phyloP scores from a whole-genome alignment of 2,888 invertebrate species.

The Xestobium rufovillosum region DNA sequence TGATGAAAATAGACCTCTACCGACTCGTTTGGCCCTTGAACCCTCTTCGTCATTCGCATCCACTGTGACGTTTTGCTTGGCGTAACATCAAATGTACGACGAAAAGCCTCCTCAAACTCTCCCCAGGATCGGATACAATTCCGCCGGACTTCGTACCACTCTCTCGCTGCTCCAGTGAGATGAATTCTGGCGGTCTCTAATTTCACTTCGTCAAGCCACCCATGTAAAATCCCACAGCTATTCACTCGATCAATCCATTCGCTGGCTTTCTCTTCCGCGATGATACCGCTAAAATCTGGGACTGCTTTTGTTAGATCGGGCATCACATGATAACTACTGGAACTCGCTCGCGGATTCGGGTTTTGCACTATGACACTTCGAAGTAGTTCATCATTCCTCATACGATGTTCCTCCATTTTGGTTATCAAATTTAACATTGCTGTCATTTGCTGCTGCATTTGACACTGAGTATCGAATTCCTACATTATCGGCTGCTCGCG shows the following conservation, averaged over 20 bases:
- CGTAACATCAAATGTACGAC: too few relatives aligned
- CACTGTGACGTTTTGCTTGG: slow-evolving; percentile 5
- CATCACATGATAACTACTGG: not conserved
- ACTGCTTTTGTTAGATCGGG: slow-evolving; percentile 2
- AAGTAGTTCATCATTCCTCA: too few relatives aligned
- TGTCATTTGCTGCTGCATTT: slow-evolving; percentile 1
- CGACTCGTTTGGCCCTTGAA: slow-evolving; percentile 3
- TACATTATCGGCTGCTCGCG: not conserved
- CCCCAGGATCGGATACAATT: too few relatives aligned
- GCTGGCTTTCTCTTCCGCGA: not conserved
- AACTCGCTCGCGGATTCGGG: not conserved
- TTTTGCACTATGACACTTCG: not conserved
- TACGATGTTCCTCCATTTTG: too few relatives aligned
- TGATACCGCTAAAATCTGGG: not conserved
- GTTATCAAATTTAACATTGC: slow-evolving; percentile 1
- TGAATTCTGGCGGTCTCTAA: not conserved
- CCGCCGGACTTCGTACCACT: not conserved
- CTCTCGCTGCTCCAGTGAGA: not conserved
- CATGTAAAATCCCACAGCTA: slow-evolving; percentile 1
- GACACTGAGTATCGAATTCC: too few relatives aligned
- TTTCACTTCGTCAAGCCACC: not conserved
- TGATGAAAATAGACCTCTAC: slow-evolving; percentile 7
- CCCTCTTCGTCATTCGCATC: slow-evolving; percentile 7
- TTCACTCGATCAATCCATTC: slow-evolving; percentile 2
- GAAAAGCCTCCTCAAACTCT: too few relatives aligned